These are phyloP conservation scores for Ophiothrix spiculata DNA, from an alignment of 35 echinoderm and acorn worm genomes.

Conservation along the genomic window DNA sequence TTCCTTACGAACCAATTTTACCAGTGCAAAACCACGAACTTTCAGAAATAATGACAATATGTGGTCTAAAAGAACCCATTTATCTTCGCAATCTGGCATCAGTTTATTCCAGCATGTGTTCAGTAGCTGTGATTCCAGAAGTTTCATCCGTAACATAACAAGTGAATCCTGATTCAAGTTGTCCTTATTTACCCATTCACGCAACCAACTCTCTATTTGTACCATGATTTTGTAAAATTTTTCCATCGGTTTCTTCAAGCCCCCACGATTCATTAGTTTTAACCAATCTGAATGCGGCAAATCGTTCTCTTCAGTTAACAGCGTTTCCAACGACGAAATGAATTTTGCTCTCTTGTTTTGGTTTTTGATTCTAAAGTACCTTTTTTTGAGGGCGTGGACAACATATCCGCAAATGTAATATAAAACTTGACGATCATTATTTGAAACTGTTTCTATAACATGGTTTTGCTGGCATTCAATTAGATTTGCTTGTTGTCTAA, in stretches of 20 bases:
- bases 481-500: not conserved
- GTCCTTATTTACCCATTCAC: not conserved
- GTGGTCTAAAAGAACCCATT: not conserved
- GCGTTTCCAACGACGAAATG: not conserved
- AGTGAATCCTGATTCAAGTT: not conserved
- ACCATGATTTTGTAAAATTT: not conserved
- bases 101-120: not conserved
- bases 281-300: not conserved
- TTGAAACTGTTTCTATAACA: not conserved
- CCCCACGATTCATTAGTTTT: not conserved
- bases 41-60: not conserved
- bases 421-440: not conserved
- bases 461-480: not conserved
- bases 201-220: not conserved
- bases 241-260: not conserved
- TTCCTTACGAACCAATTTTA: not conserved
- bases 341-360: not conserved
- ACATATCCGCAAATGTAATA: not conserved
- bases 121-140: not conserved
- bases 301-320: too few species aligned
- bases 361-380: not conserved
- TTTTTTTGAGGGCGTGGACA: not conserved
- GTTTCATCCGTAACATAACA: not conserved
- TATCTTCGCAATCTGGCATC: not conserved
- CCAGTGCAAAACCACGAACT: not conserved